phyloP scores from a whole-genome alignment of 2,113 vertebrate species.

The Spea bombifrons region DNA sequence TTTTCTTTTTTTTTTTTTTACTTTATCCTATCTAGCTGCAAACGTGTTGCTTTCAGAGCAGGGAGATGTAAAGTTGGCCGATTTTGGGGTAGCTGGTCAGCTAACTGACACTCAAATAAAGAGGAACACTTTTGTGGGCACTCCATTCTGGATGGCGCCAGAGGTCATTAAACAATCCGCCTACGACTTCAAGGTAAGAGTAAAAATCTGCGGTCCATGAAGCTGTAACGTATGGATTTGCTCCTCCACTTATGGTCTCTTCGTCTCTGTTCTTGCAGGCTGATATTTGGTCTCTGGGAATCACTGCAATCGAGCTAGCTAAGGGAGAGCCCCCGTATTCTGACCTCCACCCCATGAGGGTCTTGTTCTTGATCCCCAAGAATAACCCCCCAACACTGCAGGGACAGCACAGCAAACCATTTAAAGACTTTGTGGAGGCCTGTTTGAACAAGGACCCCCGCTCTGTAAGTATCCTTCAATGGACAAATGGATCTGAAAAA shows the following conservation, averaged over 20 bases:
- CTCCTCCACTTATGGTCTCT: too few species aligned
- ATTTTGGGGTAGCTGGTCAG: slow-evolving; percentile 97
- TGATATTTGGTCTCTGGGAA: slow-evolving; percentile 97
- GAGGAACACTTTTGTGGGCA: slow-evolving; percentile 97
- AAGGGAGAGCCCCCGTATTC: slow-evolving; percentile 98
- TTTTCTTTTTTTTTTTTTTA: neutral
- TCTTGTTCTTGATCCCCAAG: slow-evolving; percentile 96
- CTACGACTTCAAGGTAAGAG: slow-evolving; percentile 92
- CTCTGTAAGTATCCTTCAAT: slow-evolving; percentile 78
- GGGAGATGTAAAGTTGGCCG: slow-evolving; percentile 95
- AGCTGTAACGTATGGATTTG: too few species aligned
- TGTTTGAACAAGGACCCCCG: slow-evolving; percentile 97
- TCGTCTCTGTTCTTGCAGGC: slow-evolving; percentile 68
- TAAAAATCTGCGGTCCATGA: neutral
- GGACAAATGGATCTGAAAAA: too few species aligned
- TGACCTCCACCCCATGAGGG: slow-evolving; percentile 95
- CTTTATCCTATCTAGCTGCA: slow-evolving; percentile 69
- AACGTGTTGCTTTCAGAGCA: slow-evolving; percentile 95
- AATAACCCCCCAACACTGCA: slow-evolving; percentile 94
- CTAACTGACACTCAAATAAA: slow-evolving; percentile 98
- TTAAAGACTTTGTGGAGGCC: slow-evolving; percentile 96
- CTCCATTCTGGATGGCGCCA: slow-evolving; percentile 98
- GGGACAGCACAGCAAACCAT: slow-evolving; percentile 94
- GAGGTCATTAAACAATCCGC: slow-evolving; percentile 98
- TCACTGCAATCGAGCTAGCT: slow-evolving; percentile 94